These are phyloP conservation scores for Ochropleura leucogaster DNA, from an alignment of 2,888 invertebrate species.

Conservation along the genomic window DNA sequence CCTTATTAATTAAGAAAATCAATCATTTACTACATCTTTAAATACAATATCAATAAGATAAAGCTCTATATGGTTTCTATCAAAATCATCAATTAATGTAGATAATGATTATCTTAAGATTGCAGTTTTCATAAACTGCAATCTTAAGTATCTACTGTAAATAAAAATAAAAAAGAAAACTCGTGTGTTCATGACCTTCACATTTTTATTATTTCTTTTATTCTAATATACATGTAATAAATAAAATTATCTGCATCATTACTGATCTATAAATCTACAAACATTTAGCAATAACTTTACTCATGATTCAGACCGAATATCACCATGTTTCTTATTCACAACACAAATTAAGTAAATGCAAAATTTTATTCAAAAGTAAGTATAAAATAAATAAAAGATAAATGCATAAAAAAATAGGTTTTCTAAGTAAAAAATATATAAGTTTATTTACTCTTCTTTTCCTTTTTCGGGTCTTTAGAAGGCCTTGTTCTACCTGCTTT, in stretches of 20 bases:
- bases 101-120: background rate
- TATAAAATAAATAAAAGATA: slow-evolving; percentile 46
- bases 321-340: slow-evolving; percentile 45
- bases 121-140: background rate
- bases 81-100: no score
- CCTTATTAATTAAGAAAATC: no score
- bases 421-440: background rate
- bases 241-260: slow-evolving; percentile 41
- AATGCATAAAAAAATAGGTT: slow-evolving; percentile 52
- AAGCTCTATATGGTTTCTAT: background rate
- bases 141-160: no score
- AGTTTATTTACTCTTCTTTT: slow-evolving; percentile 86
- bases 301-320: slow-evolving; percentile 44
- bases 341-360: slow-evolving; percentile 50
- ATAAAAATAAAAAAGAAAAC: slow-evolving; percentile 13
- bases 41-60: no score
- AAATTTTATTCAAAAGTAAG: slow-evolving; percentile 39
- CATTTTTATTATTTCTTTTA: slow-evolving; percentile 26
- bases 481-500: slow-evolving; percentile 84
- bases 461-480: slow-evolving; percentile 82
- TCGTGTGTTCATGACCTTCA: background rate
- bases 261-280: slow-evolving; percentile 30
- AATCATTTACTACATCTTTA: no score
- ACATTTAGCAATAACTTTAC: slow-evolving; percentile 27
- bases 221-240: slow-evolving; percentile 33